Conservation (phyloP, 35 echinoderm and acorn worm genomes). For the Antedon bifida region DNA sequence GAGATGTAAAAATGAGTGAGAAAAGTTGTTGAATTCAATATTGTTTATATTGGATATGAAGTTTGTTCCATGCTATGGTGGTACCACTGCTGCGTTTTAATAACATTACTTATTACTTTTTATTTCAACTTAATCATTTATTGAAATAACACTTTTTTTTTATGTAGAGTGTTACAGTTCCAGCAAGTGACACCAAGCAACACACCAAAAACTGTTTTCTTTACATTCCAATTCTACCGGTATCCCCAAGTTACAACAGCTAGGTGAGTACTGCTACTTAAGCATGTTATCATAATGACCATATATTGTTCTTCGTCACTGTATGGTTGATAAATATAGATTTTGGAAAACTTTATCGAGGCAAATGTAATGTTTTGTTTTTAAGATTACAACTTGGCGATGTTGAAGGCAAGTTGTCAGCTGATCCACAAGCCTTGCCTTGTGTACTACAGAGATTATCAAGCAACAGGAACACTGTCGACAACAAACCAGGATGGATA, state of each 20-base stretch:
- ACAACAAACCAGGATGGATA: conserved; percentile 64
- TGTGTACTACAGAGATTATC: conserved; percentile 56
- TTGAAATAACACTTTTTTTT: too few relatives aligned
- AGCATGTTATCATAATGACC: too few relatives aligned
- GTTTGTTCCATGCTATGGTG: too few relatives aligned
- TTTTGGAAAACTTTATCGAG: too few relatives aligned
- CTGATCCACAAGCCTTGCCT: conserved; percentile 36
- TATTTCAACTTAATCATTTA: too few relatives aligned
- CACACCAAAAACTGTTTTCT: conserved; percentile 74
- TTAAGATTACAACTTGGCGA: conserved; percentile 64
- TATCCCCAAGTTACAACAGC: conserved; percentile 83
- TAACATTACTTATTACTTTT: too few relatives aligned
- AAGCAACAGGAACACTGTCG: conserved; percentile 16
- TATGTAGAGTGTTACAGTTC: conserved; percentile 30
- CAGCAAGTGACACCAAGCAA: background rate
- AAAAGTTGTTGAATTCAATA: too few relatives aligned
- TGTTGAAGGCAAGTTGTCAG: conserved; percentile 34
- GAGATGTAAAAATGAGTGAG: too few relatives aligned
- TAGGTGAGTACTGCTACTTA: conserved; percentile 33
- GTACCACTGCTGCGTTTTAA: too few relatives aligned
- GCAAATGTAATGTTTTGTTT: background rate
- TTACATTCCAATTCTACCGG: conserved; percentile 97
- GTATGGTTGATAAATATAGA: too few relatives aligned
- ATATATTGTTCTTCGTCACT: too few relatives aligned
- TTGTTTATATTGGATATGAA: too few relatives aligned